Conservation (phyloP, 1,140 invertebrate species). For the Megathymus violae region DNA sequence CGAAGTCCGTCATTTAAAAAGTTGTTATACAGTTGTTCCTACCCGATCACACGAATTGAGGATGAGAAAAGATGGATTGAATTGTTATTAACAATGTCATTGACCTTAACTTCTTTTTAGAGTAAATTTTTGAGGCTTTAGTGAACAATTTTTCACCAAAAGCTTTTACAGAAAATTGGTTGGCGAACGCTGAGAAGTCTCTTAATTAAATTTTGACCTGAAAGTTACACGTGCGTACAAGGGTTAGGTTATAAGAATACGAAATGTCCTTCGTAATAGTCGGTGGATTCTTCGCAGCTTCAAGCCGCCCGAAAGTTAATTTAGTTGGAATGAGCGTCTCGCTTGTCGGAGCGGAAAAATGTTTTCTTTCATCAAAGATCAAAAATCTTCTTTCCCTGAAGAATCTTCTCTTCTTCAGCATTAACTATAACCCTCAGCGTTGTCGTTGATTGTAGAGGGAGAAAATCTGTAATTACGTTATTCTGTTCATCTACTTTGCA, state of each 20-base stretch:
- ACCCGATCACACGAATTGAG: too few relatives aligned
- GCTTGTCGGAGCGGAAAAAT: slow-evolving; percentile 1
- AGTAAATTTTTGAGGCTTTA: not conserved
- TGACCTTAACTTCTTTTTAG: too few relatives aligned
- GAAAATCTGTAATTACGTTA: too few relatives aligned
- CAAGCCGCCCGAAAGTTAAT: slow-evolving; percentile 19
- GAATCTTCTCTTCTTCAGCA: not conserved
- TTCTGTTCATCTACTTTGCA: too few relatives aligned
- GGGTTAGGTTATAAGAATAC: slow-evolving; percentile 21
- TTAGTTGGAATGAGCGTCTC: slow-evolving; percentile 25
- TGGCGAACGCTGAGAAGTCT: not conserved
- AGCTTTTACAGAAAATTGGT: not conserved
- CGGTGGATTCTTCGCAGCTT: slow-evolving; percentile 3
- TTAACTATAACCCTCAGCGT: not conserved
- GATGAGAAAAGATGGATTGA: too few relatives aligned
- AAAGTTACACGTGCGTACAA: slow-evolving; percentile 13
- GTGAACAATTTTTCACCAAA: not conserved
- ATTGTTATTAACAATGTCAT: too few relatives aligned
- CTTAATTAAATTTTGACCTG: slow-evolving; percentile 23
- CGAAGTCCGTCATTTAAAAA: too few relatives aligned
- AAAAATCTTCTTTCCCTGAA: slow-evolving; percentile 1
- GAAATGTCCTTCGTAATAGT: slow-evolving; percentile 1
- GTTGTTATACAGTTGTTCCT: too few relatives aligned
- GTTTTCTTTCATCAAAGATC: slow-evolving; percentile 25
- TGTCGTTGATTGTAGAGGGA: too few relatives aligned